phyloP scores from a whole-genome alignment of 2,797 vertebrate genomes.

The Cichlasoma orientale region DNA sequence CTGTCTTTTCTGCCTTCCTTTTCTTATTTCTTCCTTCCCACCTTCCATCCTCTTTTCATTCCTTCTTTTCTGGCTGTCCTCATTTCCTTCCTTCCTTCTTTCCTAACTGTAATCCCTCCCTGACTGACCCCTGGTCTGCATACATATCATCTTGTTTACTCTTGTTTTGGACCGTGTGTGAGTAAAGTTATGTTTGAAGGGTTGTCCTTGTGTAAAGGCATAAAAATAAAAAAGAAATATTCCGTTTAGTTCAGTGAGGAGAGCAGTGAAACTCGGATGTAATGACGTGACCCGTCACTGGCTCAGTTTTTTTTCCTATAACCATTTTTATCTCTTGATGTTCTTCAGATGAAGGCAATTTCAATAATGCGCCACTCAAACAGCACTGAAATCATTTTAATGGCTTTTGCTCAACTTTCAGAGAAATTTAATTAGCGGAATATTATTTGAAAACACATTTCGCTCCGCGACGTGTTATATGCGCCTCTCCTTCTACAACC shows the following conservation, averaged over 20 bases:
- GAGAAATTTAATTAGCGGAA: slow-evolving; percentile 60
- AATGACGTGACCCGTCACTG: slow-evolving; percentile 39
- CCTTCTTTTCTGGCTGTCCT: not conserved
- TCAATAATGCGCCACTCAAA: slow-evolving; percentile 41
- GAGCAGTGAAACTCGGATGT: not conserved
- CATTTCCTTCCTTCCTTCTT: not conserved
- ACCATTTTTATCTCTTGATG: slow-evolving; percentile 40
- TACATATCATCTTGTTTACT: not conserved
- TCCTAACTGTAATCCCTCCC: accelerated
- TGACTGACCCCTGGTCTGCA: accelerated
- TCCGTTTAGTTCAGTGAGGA: not conserved
- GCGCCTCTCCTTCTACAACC: slow-evolving; percentile 13
- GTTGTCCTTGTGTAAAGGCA: not conserved
- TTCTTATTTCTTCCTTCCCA: not conserved
- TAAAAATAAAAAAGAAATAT: too few relatives aligned
- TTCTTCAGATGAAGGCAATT: slow-evolving; percentile 49
- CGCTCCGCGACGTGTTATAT: slow-evolving; percentile 46
- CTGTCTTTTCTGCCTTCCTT: not conserved
- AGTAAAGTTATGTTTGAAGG: not conserved
- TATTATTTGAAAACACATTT: slow-evolving; percentile 47
- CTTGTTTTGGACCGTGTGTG: not conserved
- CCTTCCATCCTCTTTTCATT: not conserved
- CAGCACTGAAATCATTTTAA: slow-evolving; percentile 45
- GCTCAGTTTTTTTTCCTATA: slow-evolving; percentile 15
- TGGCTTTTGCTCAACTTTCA: slow-evolving; percentile 33